A percentile compares a stretch with the other conserved stretches of the same genome.
phyloP scores from a whole-genome alignment of 2,888 invertebrate species.

The Lingula anatina region DNA sequence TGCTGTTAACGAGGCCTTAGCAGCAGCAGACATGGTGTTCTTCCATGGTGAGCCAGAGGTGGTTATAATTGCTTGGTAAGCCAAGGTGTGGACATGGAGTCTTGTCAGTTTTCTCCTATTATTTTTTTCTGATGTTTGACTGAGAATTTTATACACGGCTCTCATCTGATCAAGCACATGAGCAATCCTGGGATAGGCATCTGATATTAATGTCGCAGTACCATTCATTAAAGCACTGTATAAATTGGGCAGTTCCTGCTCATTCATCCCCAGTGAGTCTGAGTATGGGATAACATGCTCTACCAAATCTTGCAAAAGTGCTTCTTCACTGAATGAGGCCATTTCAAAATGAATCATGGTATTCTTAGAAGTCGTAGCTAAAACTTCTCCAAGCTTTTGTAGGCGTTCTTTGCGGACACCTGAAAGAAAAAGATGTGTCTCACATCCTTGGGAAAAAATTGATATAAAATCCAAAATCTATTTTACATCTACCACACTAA shows the following conservation, averaged over 20 bases:
- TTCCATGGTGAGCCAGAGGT: conserved; percentile 66
- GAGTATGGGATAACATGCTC: conserved; percentile 67
- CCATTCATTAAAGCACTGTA: conserved; percentile 66
- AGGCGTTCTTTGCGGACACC: conserved; percentile 65
- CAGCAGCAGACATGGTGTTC: conserved; percentile 71
- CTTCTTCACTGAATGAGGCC: conserved; percentile 76
- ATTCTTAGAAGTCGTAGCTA: conserved; percentile 59
- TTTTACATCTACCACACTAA: not conserved
- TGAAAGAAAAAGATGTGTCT: conserved; percentile 51
- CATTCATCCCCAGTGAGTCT: conserved; percentile 83
- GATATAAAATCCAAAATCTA: not conserved
- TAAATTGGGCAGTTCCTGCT: conserved; percentile 77
- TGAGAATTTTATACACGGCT: conserved; percentile 57
- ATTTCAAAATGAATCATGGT: conserved; percentile 76
- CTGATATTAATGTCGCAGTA: conserved; percentile 68
- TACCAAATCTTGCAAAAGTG: conserved; percentile 64
- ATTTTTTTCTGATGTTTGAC: conserved; percentile 17
- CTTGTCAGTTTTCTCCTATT: conserved; percentile 64
- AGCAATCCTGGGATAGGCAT: conserved; percentile 75
- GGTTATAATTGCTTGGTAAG: conserved; percentile 78
- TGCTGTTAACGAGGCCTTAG: conserved; percentile 77
- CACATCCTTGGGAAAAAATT: not conserved
- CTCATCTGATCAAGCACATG: conserved; percentile 78
- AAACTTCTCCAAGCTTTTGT: conserved; percentile 63
- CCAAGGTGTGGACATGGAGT: conserved; percentile 79